A percentile compares a stretch with the other conserved stretches of the same genome.
These are phyloP conservation scores for Oscheius myriophilus DNA, from an alignment of 2,888 invertebrate genomes.

Conservation along the genomic window DNA sequence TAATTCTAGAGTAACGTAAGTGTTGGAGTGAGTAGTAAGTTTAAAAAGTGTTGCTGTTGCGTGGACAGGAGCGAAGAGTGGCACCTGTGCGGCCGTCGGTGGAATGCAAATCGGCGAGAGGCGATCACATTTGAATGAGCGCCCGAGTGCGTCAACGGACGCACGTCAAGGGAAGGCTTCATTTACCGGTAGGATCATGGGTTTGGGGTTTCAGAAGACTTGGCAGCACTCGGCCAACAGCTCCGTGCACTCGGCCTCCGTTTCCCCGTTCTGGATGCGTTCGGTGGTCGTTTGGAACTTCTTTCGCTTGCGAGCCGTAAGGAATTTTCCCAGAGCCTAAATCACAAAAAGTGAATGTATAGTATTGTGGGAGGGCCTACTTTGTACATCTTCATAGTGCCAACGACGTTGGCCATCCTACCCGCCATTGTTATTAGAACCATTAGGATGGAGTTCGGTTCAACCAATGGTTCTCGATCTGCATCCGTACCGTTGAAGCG, in stretches of 20 bases:
- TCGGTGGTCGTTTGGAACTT: slow-evolving; percentile 56
- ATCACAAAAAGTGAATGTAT: slow-evolving; percentile 10
- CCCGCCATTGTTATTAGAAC: slow-evolving; percentile 57
- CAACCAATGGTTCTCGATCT: slow-evolving; percentile 18
- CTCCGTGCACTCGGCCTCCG: slow-evolving; percentile 55
- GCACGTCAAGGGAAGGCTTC: slow-evolving; percentile 18
- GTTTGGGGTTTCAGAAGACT: slow-evolving; percentile 33
- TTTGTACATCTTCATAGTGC: slow-evolving; percentile 59
- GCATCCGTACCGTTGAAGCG: slow-evolving; percentile 1
- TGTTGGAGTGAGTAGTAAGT: no score
- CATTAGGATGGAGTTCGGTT: slow-evolving; percentile 34
- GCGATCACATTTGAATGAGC: slow-evolving; percentile 27
- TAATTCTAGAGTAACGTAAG: no score
- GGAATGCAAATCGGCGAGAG: slow-evolving; percentile 16
- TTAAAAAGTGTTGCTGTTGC: no score
- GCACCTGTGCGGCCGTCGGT: background rate
- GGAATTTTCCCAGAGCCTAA: slow-evolving; percentile 54
- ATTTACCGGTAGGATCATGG: slow-evolving; percentile 14
- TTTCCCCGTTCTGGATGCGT: slow-evolving; percentile 55
- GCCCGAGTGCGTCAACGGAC: slow-evolving; percentile 10
- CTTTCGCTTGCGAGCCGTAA: slow-evolving; percentile 53
- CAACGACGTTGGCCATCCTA: slow-evolving; percentile 54
- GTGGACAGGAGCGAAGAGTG: no score
- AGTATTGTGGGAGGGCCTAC: slow-evolving; percentile 13
- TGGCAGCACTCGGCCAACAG: slow-evolving; percentile 54